Evolutionary conservation across 2,888 invertebrate species (phyloP).

Genomic region (Portevinia maculata): DNA sequence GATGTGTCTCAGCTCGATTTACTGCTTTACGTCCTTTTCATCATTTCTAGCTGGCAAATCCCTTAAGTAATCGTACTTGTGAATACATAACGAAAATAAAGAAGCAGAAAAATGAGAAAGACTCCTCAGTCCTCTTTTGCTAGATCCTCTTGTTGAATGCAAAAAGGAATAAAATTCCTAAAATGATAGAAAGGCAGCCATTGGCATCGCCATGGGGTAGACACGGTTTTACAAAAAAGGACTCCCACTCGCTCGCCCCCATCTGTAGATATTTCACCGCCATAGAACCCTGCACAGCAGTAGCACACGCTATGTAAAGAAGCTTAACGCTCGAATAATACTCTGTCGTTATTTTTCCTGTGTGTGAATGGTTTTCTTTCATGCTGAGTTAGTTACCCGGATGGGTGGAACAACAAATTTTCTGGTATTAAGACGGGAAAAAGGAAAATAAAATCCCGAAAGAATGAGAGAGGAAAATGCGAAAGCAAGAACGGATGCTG

Average conservation of each 20-base stretch:
- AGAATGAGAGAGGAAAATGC: neutral
- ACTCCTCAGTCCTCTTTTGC: neutral
- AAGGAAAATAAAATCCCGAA: slow-evolving; percentile 3
- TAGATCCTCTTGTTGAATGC: slow-evolving; percentile 68
- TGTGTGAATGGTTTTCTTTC: slow-evolving; percentile 57
- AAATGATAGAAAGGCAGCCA: slow-evolving; percentile 33
- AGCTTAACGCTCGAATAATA: slow-evolving; percentile 71
- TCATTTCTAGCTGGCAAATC: slow-evolving; percentile 73
- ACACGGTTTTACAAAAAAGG: slow-evolving; percentile 23
- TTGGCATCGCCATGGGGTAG: slow-evolving; percentile 39
- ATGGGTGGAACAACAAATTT: slow-evolving; percentile 59
- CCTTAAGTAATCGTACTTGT: slow-evolving; percentile 74
- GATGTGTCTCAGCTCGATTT: slow-evolving; percentile 70
- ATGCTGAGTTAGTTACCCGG: slow-evolving; percentile 58
- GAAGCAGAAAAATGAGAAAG: slow-evolving; percentile 1
- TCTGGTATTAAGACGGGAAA: slow-evolving; percentile 41
- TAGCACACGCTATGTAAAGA: slow-evolving; percentile 50
- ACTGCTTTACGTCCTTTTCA: slow-evolving; percentile 71
- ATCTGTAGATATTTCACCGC: slow-evolving; percentile 1
- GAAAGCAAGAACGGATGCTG: neutral
- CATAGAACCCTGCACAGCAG: slow-evolving; percentile 22
- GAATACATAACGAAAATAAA: slow-evolving; percentile 43
- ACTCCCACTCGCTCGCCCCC: no score
- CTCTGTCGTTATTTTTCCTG: slow-evolving; percentile 63
- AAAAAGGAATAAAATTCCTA: slow-evolving; percentile 20